Conservation (phyloP, 1,140 invertebrate species). For the Sycobia sp. region DNA sequence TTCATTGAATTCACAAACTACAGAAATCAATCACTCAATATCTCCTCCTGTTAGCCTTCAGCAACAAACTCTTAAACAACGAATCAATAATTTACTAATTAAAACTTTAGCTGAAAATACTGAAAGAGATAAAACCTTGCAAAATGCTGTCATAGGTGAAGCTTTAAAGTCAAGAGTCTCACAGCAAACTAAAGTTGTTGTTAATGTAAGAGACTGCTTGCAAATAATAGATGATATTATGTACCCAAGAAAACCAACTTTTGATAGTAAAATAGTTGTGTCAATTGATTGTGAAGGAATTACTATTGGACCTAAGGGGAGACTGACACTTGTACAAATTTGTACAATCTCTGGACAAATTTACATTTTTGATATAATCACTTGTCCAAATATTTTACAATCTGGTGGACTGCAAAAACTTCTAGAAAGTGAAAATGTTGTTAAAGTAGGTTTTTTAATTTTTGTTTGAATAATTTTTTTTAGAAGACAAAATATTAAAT, state of each 20-base stretch:
- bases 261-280: constrained; percentile 67
- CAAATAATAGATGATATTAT: constrained; percentile 80
- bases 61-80: constrained; percentile 79
- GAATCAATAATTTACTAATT: constrained; percentile 85
- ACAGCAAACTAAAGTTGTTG: constrained; percentile 78
- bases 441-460: constrained; percentile 71
- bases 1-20: constrained; percentile 37
- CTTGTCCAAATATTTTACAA: constrained; percentile 78
- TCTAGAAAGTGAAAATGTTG: constrained; percentile 79
- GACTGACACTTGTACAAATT: constrained; percentile 85
- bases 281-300: constrained; percentile 91
- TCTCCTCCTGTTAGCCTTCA: constrained; percentile 56
- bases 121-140: constrained; percentile 74
- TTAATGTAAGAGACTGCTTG: constrained; percentile 76
- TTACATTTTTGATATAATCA: constrained; percentile 89
- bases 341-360: constrained; percentile 78
- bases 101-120: constrained; percentile 90
- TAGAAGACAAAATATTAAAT: constrained; percentile 30
- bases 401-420: constrained; percentile 80
- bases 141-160: constrained; percentile 68
- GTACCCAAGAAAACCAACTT: constrained; percentile 63
- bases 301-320: constrained; percentile 83
- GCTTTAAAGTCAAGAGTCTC: constrained; percentile 81
- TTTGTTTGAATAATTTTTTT: constrained; percentile 21
- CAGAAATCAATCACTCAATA: constrained; percentile 30